Conservation (phyloP, 2,888 invertebrate genomes). For the Amaurobius ferox region DNA sequence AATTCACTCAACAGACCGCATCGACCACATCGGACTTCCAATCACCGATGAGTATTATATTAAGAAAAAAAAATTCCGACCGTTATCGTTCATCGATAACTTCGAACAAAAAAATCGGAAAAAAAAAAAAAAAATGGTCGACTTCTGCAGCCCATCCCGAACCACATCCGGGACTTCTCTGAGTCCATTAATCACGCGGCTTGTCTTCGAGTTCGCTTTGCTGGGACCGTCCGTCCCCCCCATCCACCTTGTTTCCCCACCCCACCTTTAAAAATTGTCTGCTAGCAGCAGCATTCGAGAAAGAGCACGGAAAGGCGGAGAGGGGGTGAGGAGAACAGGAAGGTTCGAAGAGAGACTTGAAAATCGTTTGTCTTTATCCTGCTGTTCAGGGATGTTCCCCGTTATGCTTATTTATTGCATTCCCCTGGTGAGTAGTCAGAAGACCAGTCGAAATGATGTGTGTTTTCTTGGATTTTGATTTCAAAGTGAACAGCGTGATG, state of each 20-base stretch:
- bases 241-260: not conserved
- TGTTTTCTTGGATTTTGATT: no score
- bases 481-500: no score
- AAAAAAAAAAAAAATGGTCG: not conserved
- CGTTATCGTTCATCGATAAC: slow-evolving; percentile 14
- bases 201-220: slow-evolving; percentile 20
- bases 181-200: slow-evolving; percentile 23
- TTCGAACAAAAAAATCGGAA: not conserved
- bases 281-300: not conserved
- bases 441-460: not conserved
- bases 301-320: not conserved
- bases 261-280: slow-evolving; percentile 15
- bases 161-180: slow-evolving; percentile 27
- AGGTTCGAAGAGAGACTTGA: not conserved
- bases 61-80: slow-evolving; percentile 2
- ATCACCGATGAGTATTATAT: not conserved
- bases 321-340: no score
- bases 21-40: not conserved
- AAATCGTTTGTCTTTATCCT: slow-evolving; percentile 25
- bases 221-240: not conserved
- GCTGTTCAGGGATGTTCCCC: not conserved
- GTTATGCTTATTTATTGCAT: not conserved
- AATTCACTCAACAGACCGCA: not conserved
- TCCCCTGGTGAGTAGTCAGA: not conserved
- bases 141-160: slow-evolving; percentile 1